These are phyloP conservation scores for Sitophilus oryzae DNA, from an alignment of 1,140 invertebrate genomes.

Conservation along the genomic window DNA sequence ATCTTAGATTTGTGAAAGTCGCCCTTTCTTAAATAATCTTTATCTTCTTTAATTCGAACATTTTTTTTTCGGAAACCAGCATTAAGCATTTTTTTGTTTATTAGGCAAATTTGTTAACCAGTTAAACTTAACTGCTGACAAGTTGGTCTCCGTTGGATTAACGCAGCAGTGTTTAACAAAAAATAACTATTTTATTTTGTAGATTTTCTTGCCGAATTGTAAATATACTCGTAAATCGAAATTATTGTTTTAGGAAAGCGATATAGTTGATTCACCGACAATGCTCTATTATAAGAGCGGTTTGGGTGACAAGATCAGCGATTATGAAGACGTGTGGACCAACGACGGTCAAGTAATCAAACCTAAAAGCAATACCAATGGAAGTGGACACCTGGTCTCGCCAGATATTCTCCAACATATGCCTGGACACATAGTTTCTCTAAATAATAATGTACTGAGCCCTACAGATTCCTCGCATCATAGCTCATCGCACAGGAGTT, in stretches of 20 bases:
- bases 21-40: no score
- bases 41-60: no score
- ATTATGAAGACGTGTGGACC: slow-evolving; percentile 93
- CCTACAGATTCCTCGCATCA: slow-evolving; percentile 43
- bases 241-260: slow-evolving; percentile 57
- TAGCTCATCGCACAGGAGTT: slow-evolving; percentile 30
- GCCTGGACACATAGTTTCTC: slow-evolving; percentile 43
- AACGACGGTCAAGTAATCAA: slow-evolving; percentile 53
- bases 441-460: slow-evolving; percentile 52
- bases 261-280: slow-evolving; percentile 75
- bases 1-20: no score
- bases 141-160: no score
- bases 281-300: slow-evolving; percentile 75
- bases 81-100: no score
- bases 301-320: slow-evolving; percentile 84
- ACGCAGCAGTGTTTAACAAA: no score
- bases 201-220: background rate
- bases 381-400: slow-evolving; percentile 31
- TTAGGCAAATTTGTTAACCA: no score
- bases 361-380: slow-evolving; percentile 23
- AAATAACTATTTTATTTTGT: no score
- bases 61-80: no score
- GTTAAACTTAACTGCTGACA: no score
- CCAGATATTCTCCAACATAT: slow-evolving; percentile 40
- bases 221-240: background rate